Evolutionary conservation across 2,888 invertebrate species (phyloP).

Genomic region (Athalia circularis): DNA sequence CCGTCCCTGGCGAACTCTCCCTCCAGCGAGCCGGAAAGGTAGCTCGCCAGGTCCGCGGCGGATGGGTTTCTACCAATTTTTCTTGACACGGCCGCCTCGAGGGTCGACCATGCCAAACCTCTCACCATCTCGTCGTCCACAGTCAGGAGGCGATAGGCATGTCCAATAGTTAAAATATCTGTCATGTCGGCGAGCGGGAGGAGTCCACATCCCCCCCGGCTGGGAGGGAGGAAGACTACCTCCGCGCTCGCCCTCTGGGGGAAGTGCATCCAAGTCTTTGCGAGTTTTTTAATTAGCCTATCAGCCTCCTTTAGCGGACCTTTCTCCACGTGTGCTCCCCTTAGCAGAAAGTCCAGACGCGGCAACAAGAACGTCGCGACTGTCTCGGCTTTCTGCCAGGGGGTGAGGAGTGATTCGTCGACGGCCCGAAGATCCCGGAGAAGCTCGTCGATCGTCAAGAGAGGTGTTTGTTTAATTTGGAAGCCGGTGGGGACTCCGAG

Average conservation of each 20-base stretch:
- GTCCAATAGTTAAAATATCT: constrained; percentile 58
- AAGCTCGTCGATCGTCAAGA: constrained; percentile 53
- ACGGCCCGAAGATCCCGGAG: constrained; percentile 51
- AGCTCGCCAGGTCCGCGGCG: constrained; percentile 54
- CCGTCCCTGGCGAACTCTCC: constrained; percentile 52
- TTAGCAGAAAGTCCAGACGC: constrained; percentile 58
- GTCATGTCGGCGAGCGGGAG: constrained; percentile 59
- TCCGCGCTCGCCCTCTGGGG: constrained; percentile 63
- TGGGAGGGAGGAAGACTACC: constrained; percentile 54
- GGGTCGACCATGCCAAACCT: constrained; percentile 50
- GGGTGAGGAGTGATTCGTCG: constrained; percentile 6
- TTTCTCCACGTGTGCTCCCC: constrained; percentile 58
- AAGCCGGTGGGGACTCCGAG: constrained; percentile 64
- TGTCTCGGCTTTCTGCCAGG: neutral
- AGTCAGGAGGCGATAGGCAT: constrained; percentile 62
- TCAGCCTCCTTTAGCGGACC: constrained; percentile 55
- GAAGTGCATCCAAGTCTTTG: constrained; percentile 61
- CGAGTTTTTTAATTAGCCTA: constrained; percentile 51
- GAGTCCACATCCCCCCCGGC: constrained; percentile 57
- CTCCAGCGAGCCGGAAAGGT: constrained; percentile 56
- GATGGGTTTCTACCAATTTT: constrained; percentile 41
- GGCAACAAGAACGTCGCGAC: constrained; percentile 58
- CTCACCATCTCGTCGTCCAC: constrained; percentile 53
- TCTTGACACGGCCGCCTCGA: constrained; percentile 51
- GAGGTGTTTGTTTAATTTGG: constrained; percentile 53